These are phyloP conservation scores for Drosophila tristis DNA, from an alignment of 1,140 invertebrate species.

Conservation along the genomic window DNA sequence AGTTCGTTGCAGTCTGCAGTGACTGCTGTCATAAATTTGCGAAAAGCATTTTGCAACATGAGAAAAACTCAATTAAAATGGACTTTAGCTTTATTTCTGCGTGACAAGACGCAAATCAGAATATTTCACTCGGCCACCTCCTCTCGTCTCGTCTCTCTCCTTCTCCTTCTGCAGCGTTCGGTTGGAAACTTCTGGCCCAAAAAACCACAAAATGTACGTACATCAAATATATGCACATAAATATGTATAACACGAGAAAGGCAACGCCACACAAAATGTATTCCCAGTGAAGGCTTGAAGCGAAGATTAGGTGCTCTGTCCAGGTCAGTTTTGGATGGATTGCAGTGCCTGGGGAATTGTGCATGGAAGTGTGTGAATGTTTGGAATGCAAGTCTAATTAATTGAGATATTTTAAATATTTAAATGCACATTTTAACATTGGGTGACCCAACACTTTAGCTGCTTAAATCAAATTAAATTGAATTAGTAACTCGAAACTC, in stretches of 20 bases:
- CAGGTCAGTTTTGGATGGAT: background rate
- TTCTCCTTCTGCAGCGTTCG: too few species aligned
- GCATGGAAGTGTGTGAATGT: too few species aligned
- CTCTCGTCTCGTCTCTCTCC: too few species aligned
- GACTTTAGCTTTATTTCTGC: slow-evolving; percentile 73
- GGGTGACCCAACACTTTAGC: too few species aligned
- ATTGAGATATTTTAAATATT: too few species aligned
- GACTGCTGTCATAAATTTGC: slow-evolving; percentile 57
- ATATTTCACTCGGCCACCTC: slow-evolving; percentile 30
- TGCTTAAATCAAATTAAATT: too few species aligned
- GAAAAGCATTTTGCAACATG: slow-evolving; percentile 44
- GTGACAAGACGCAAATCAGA: slow-evolving; percentile 65
- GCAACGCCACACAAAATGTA: background rate
- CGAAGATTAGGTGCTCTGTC: slow-evolving; percentile 22
- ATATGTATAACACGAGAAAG: slow-evolving; percentile 19
- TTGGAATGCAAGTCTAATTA: too few species aligned
- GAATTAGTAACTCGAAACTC: too few species aligned
- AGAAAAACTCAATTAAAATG: slow-evolving; percentile 79
- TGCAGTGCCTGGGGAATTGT: too few species aligned
- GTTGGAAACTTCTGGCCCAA: slow-evolving; percentile 15
- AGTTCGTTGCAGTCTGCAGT: slow-evolving; percentile 1
- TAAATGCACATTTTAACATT: too few species aligned
- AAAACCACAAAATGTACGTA: slow-evolving; percentile 37
- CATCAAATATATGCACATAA: slow-evolving; percentile 38
- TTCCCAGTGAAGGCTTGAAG: background rate